phyloP scores from a whole-genome alignment of 2,797 vertebrate genomes.

The Sebastes dallii region DNA sequence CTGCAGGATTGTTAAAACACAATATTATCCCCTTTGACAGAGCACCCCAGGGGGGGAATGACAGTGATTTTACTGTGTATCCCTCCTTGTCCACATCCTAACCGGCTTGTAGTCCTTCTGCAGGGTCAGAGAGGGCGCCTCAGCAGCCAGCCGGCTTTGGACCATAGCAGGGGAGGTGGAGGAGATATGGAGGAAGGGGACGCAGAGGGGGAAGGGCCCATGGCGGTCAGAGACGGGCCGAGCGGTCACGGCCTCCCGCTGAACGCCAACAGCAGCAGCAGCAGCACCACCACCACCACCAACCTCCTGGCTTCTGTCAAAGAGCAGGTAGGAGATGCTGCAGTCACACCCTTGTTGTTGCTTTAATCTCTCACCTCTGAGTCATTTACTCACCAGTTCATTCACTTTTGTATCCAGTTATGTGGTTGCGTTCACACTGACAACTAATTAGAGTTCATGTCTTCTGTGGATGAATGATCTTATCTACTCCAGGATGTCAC shows the following conservation, averaged over 20 bases:
- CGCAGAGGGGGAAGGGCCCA: slow-evolving; percentile 72
- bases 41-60: background rate
- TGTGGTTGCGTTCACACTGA: background rate
- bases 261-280: slow-evolving; percentile 76
- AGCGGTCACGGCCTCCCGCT: slow-evolving; percentile 83
- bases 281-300: slow-evolving; percentile 83
- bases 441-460: background rate
- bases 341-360: slow-evolving; percentile 23
- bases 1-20: slow-evolving; percentile 23
- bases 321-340: slow-evolving; percentile 87
- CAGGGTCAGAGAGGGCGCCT: slow-evolving; percentile 66
- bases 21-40: background rate
- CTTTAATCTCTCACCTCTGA: background rate
- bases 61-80: slow-evolving; percentile 10
- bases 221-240: slow-evolving; percentile 81
- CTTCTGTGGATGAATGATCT: background rate
- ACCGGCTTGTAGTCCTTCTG: slow-evolving; percentile 40
- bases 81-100: slow-evolving; percentile 41
- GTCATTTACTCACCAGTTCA: background rate
- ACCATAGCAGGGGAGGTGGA: slow-evolving; percentile 74
- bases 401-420: background rate
- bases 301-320: slow-evolving; percentile 97
- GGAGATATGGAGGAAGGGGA: slow-evolving; percentile 87
- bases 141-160: slow-evolving; percentile 54
- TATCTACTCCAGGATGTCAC: background rate